A percentile compares a stretch with the other conserved stretches of the same genome.
These are phyloP conservation scores for Edolisoma coerulescens DNA, from an alignment of 2,113 vertebrate species.

Conservation along the genomic window DNA sequence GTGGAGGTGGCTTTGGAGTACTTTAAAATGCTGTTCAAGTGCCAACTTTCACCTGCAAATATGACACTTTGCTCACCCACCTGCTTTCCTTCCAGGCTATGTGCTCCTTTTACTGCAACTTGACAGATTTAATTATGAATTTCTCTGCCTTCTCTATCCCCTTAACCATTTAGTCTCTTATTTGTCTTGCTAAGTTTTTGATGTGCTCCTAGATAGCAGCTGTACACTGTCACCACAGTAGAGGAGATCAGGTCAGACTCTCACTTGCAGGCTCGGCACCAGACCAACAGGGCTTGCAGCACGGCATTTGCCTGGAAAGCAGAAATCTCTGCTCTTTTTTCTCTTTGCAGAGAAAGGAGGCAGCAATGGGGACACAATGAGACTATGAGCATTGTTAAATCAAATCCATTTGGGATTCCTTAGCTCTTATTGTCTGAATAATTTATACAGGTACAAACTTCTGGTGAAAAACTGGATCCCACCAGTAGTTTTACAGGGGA, in stretches of 20 bases:
- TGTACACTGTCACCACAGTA: neutral
- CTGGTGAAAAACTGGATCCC: neutral
- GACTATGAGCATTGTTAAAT: neutral
- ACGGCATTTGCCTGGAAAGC: neutral
- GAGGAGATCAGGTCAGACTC: neutral
- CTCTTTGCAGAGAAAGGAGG: neutral
- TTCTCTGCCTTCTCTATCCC: neutral
- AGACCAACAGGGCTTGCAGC: neutral
- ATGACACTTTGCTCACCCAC: conserved; percentile 8
- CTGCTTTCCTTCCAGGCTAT: neutral
- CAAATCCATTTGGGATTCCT: neutral
- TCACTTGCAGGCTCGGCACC: neutral
- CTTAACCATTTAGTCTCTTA: neutral
- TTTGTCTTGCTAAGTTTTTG: neutral
- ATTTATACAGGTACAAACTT: neutral
- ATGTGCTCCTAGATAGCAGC: neutral
- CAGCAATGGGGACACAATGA: neutral
- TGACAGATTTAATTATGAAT: conserved; percentile 36
- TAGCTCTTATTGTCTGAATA: neutral
- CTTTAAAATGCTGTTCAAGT: conserved; percentile 20
- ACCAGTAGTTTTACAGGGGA: neutral
- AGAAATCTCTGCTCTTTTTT: neutral
- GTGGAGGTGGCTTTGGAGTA: conserved; percentile 43
- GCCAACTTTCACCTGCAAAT: conserved; percentile 12
- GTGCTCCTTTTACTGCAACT: neutral